Conservation (phyloP, 2,113 vertebrate genomes). For the Pollimyrus isidori region DNA sequence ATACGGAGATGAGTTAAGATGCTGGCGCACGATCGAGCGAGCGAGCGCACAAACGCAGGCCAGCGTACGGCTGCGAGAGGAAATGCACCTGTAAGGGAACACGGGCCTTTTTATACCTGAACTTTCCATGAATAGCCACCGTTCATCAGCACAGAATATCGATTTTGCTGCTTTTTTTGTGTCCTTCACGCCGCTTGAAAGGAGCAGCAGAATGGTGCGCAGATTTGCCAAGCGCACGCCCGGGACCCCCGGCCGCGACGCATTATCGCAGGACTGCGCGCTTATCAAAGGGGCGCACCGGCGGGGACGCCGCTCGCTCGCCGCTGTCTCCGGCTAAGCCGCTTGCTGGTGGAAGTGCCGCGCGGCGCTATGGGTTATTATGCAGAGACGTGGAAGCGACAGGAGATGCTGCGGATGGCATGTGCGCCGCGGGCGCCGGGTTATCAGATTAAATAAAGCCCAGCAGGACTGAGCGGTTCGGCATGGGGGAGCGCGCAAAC, state of each 20-base stretch:
- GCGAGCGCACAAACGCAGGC: not conserved
- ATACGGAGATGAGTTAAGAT: not conserved
- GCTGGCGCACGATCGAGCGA: not conserved
- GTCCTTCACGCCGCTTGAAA: conserved; percentile 55
- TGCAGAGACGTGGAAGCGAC: conserved; percentile 45
- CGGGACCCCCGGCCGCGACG: conserved; percentile 23
- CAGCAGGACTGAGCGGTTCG: conserved; percentile 35
- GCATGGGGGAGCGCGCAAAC: conserved; percentile 32
- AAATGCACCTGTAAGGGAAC: not conserved
- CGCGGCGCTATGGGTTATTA: conserved; percentile 44
- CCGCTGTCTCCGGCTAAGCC: conserved; percentile 51
- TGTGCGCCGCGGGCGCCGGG: conserved; percentile 46
- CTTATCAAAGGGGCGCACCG: conserved; percentile 40
- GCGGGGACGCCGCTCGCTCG: conserved; percentile 44
- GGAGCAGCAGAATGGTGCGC: conserved; percentile 34
- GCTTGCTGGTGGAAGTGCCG: conserved; percentile 53
- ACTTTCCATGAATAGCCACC: conserved; percentile 30
- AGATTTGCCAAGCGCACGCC: conserved; percentile 30
- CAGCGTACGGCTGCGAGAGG: not conserved
- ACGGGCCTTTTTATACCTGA: conserved; percentile 31
- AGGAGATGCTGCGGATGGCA: conserved; percentile 38
- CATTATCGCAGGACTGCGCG: conserved; percentile 26
- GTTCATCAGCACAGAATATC: conserved; percentile 58
- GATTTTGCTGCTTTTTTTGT: conserved; percentile 44
- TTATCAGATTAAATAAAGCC: conserved; percentile 63